A percentile compares a stretch with the other conserved stretches of the same genome.
Evolutionary conservation across 2,797 vertebrate species (phyloP).

Genomic region (Pagetopsis macropterus): DNA sequence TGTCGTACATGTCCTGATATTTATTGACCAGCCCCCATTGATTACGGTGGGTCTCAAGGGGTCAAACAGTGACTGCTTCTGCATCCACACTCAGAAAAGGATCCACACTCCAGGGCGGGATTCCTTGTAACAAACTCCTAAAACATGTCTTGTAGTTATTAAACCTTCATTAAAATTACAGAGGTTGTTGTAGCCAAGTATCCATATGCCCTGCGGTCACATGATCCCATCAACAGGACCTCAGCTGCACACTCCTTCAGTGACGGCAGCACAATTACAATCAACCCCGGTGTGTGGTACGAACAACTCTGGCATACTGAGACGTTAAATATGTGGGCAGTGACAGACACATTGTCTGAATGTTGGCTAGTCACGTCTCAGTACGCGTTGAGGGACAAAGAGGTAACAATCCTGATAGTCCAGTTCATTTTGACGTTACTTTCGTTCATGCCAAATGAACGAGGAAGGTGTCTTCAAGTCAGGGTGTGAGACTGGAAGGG

Average conservation of each 20-base stretch:
- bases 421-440: constrained; percentile 8
- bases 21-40: accelerated
- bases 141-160: constrained; percentile 33
- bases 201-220: constrained; percentile 49
- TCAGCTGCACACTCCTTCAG: constrained; percentile 32
- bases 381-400: neutral
- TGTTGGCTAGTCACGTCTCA: constrained; percentile 3
- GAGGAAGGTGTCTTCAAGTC: neutral
- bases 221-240: constrained; percentile 28
- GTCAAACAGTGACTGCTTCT: neutral
- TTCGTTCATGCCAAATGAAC: constrained; percentile 11
- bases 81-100: constrained; percentile 4
- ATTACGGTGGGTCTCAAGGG: neutral
- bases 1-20: neutral
- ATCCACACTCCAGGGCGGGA: constrained; percentile 10
- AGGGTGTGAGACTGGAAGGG: neutral
- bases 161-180: neutral
- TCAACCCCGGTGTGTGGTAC: neutral
- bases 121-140: constrained; percentile 36
- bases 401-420: neutral
- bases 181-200: constrained; percentile 1
- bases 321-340: constrained; percentile 24
- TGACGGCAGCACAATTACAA: constrained; percentile 18
- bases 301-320: neutral
- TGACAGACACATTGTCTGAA: constrained; percentile 3